phyloP scores from a whole-genome alignment of 2,797 vertebrate species.

The Rhinoraja longicauda region DNA sequence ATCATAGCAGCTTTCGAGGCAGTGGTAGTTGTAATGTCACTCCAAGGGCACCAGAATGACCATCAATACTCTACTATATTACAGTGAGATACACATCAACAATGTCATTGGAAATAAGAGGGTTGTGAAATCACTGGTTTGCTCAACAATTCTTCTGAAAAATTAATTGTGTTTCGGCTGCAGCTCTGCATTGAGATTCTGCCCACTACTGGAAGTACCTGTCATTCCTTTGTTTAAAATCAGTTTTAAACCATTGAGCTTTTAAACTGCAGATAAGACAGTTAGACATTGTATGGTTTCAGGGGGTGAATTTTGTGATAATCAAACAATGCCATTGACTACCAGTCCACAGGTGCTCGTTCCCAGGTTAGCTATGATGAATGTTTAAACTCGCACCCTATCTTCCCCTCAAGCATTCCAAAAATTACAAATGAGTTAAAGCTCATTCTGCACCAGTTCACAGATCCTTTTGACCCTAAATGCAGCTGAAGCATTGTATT shows the following conservation, averaged over 20 bases:
- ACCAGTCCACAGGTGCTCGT: neutral
- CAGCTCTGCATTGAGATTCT: constrained; percentile 9
- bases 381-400: neutral
- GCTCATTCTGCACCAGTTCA: neutral
- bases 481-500: neutral
- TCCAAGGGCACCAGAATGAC: constrained; percentile 31
- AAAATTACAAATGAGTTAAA: too few species aligned
- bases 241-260: neutral
- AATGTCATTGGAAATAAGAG: neutral
- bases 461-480: neutral
- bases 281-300: neutral
- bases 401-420: neutral
- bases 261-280: neutral
- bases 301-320: neutral
- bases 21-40: constrained; percentile 18
- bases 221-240: constrained; percentile 28
- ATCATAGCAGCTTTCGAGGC: constrained; percentile 4
- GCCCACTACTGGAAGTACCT: constrained; percentile 33
- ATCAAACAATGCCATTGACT: neutral
- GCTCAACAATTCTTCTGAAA: neutral
- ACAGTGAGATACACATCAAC: neutral
- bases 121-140: constrained; percentile 24
- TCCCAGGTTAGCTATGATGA: neutral
- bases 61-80: constrained; percentile 10
- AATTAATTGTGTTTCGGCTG: neutral